Conservation (phyloP, 1,140 invertebrate genomes). For the Drosophila parvula region DNA sequence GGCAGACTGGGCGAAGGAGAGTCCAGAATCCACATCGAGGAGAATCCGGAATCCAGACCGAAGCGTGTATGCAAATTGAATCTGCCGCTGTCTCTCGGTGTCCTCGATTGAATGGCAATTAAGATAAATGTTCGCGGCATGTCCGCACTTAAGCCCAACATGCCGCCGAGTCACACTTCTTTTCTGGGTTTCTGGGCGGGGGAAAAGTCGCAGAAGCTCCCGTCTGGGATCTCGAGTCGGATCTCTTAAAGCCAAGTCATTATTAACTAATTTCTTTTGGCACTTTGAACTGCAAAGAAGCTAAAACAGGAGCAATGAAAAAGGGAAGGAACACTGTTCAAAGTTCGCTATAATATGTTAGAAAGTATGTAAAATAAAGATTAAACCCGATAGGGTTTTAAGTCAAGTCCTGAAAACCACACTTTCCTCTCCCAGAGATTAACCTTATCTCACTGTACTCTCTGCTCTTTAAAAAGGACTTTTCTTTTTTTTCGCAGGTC, state of each 20-base stretch:
- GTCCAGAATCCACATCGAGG: slow-evolving; percentile 2
- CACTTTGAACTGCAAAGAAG: slow-evolving; percentile 53
- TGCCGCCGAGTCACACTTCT: slow-evolving; percentile 13
- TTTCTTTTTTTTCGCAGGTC: slow-evolving; percentile 31
- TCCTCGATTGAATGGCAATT: slow-evolving; percentile 80
- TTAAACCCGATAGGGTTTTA: too few relatives aligned
- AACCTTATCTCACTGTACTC: slow-evolving; percentile 4
- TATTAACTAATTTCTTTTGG: slow-evolving; percentile 69
- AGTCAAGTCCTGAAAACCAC: background rate
- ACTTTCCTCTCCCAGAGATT: background rate
- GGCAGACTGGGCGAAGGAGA: background rate
- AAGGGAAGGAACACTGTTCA: too few relatives aligned
- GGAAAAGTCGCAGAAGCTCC: background rate
- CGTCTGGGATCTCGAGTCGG: background rate
- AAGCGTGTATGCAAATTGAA: slow-evolving; percentile 75
- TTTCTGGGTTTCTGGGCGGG: too few relatives aligned
- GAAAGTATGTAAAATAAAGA: too few relatives aligned
- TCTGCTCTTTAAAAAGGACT: slow-evolving; percentile 27
- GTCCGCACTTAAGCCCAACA: slow-evolving; percentile 72
- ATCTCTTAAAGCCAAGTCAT: slow-evolving; percentile 50
- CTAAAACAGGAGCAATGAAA: too few relatives aligned
- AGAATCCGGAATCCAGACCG: slow-evolving; percentile 1
- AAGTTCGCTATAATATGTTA: too few relatives aligned
- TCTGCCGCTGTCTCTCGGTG: slow-evolving; percentile 41
- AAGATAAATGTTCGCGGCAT: slow-evolving; percentile 80